A percentile compares a stretch with the other conserved stretches of the same genome.
Conservation (phyloP, 1,140 invertebrate species). For the Hylaeus anthracinus region DNA sequence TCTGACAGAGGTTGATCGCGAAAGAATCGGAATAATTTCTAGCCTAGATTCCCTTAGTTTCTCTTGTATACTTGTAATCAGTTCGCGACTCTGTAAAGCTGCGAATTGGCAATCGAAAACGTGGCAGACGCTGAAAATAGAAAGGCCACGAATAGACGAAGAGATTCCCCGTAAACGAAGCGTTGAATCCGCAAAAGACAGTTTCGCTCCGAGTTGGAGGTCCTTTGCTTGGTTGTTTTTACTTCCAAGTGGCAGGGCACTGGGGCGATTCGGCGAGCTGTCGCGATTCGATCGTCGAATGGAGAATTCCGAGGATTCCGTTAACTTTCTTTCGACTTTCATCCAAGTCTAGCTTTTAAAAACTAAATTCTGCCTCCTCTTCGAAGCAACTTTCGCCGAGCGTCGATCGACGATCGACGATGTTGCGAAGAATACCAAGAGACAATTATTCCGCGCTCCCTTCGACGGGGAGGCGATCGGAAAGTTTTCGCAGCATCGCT, state of each 20-base stretch:
- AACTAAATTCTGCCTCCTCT: not conserved
- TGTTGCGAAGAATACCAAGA: not conserved
- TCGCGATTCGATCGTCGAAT: not conserved
- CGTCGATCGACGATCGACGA: not conserved
- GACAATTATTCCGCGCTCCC: not conserved
- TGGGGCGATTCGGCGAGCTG: not conserved
- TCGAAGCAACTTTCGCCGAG: not conserved
- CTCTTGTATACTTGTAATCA: too few species aligned
- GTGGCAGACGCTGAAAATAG: too few species aligned
- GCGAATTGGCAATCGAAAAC: too few species aligned
- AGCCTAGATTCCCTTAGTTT: too few species aligned
- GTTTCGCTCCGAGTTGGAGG: not conserved
- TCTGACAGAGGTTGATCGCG: too few species aligned
- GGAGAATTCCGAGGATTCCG: not conserved
- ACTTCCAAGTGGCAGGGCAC: not conserved
- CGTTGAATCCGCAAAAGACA: not conserved
- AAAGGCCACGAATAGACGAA: too few species aligned
- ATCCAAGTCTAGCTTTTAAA: not conserved
- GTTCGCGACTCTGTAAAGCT: too few species aligned
- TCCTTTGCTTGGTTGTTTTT: not conserved
- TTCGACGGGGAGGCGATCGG: too few species aligned
- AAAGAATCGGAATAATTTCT: too few species aligned
- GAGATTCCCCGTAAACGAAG: too few species aligned
- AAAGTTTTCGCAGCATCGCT: not conserved
- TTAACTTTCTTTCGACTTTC: not conserved